Percentiles rank a stretch among this genome's conserved stretches.
Conservation (phyloP, 2,888 invertebrate species). For the Alentia gelatinosa region DNA sequence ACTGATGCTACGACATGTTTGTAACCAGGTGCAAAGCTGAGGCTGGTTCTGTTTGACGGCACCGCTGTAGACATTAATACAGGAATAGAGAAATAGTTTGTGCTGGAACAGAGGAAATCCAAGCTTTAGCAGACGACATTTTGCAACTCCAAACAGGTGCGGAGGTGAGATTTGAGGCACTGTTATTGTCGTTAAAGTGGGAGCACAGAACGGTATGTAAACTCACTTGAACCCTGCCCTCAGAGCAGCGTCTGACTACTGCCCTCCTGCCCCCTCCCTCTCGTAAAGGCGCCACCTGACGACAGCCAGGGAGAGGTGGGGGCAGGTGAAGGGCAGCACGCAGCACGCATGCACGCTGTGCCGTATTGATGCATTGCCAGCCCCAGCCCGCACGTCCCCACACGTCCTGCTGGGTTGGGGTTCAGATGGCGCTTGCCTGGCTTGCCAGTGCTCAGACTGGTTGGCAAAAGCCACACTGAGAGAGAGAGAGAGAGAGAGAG, state of each 20-base stretch:
- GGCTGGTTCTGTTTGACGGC: too few species aligned
- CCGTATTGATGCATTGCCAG: neutral
- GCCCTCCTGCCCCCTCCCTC: neutral
- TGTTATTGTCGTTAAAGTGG: too few species aligned
- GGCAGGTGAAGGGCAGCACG: neutral
- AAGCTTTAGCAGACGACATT: neutral
- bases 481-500: neutral
- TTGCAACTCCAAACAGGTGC: too few species aligned
- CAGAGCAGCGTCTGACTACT: neutral
- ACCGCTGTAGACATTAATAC: too few species aligned
- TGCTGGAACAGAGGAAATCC: neutral
- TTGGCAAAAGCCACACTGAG: too few species aligned
- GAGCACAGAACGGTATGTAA: neutral
- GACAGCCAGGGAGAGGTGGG: neutral
- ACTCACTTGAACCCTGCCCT: neutral
- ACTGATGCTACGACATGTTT: too few species aligned
- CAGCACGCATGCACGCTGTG: conserved; percentile 5
- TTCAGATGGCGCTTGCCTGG: neutral
- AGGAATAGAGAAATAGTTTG: too few species aligned
- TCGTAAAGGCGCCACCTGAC: neutral
- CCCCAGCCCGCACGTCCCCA: neutral
- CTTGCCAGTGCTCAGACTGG: too few species aligned
- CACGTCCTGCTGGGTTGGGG: neutral
- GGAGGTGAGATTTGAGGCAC: too few species aligned
- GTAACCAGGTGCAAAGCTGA: too few species aligned